A percentile compares a stretch with the other conserved stretches of the same genome.
Evolutionary conservation across 2,113 vertebrate genomes (phyloP).

Genomic region (Indri indri): DNA sequence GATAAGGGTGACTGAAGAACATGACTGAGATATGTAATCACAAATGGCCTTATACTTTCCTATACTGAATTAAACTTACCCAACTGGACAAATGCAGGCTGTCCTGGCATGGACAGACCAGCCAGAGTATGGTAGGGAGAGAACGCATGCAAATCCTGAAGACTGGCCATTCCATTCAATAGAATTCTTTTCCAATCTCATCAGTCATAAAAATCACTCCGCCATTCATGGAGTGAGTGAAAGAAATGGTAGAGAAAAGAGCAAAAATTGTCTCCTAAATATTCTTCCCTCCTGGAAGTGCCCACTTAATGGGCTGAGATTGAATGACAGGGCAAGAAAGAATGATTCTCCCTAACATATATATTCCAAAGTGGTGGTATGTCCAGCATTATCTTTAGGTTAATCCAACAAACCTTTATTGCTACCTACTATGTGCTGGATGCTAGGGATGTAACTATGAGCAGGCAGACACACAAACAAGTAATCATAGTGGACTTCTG

Average conservation of each 20-base stretch:
- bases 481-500: background rate
- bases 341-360: background rate
- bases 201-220: constrained; percentile 11
- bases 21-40: background rate
- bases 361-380: background rate
- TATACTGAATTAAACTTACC: background rate
- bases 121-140: background rate
- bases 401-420: background rate
- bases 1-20: background rate
- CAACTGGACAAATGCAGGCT: background rate
- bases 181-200: background rate
- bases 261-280: background rate
- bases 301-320: background rate
- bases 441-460: background rate
- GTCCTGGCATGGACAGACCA: background rate
- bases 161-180: background rate
- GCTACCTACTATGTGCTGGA: background rate
- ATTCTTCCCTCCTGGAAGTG: background rate
- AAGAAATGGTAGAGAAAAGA: constrained; percentile 25
- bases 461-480: background rate
- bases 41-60: background rate
- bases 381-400: constrained; percentile 4
- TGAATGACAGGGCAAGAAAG: constrained; percentile 34
- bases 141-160: background rate
- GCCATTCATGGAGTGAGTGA: background rate